Conservation (phyloP, 2,797 vertebrate genomes). For the Gorsachius magnificus region DNA sequence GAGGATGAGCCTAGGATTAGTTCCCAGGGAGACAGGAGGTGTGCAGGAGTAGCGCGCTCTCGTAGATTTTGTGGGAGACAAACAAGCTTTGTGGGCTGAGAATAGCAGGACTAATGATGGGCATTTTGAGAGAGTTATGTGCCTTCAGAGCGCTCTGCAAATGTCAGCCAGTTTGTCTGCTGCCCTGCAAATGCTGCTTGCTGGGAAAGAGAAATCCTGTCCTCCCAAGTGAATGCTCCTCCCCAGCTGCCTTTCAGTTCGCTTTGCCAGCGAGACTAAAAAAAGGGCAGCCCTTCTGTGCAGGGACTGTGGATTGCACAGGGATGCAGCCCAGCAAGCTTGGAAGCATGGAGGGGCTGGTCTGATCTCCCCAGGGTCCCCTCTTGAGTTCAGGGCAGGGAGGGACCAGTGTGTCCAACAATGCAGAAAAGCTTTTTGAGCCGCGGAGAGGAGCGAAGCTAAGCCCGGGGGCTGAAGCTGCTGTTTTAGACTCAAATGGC, state of each 20-base stretch:
- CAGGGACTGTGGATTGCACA: neutral
- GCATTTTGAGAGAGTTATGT: neutral
- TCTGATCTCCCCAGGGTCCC: neutral
- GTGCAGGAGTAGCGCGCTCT: neutral
- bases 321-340: neutral
- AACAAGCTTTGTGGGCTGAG: neutral
- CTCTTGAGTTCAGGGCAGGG: neutral
- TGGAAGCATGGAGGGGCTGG: neutral
- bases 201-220: neutral
- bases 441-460: neutral
- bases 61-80: neutral
- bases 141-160: constrained; percentile 18
- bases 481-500: neutral
- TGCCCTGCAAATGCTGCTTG: constrained; percentile 2
- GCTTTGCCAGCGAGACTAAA: neutral
- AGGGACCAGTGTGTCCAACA: neutral
- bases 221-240: neutral
- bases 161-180: constrained; percentile 13
- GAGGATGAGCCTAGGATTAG: neutral
- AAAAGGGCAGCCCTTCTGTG: neutral
- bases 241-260: neutral
- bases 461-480: neutral
- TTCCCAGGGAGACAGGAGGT: neutral
- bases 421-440: neutral
- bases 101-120: neutral